Conservation (phyloP, 2,888 invertebrate genomes). For the Creontiades dilutus region DNA sequence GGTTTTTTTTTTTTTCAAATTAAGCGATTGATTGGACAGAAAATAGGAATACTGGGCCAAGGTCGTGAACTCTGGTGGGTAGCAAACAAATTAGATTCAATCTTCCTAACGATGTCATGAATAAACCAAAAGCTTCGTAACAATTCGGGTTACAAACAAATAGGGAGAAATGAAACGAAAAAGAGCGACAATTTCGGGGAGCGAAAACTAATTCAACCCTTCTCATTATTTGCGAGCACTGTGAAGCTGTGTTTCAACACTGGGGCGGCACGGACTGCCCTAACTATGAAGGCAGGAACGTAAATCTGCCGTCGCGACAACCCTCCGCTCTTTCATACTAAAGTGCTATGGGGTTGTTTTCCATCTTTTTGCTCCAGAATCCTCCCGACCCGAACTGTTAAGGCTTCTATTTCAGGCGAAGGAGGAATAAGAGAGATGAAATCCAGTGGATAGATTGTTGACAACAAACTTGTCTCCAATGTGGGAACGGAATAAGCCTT, state of each 20-base stretch:
- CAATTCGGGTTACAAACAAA: neutral
- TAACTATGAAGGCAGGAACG: neutral
- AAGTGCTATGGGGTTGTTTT: neutral
- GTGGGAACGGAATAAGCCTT: too few relatives aligned
- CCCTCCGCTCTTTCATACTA: too few relatives aligned
- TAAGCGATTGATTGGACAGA: too few relatives aligned
- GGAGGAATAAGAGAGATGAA: neutral
- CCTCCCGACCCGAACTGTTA: neutral
- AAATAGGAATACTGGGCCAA: neutral
- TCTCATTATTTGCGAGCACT: neutral
- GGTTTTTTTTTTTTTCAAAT: too few relatives aligned
- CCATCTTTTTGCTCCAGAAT: conserved; percentile 1
- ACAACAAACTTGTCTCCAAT: too few relatives aligned
- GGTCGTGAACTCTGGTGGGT: neutral
- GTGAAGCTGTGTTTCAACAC: neutral
- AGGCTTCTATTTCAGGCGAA: neutral
- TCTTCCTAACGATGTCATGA: neutral
- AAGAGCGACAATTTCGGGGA: neutral
- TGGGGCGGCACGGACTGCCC: neutral
- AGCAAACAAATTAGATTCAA: neutral
- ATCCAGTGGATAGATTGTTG: neutral
- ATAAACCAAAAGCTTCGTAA: conserved; percentile 17
- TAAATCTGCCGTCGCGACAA: conserved; percentile 20
- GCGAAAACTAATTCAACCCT: neutral
- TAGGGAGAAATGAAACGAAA: too few relatives aligned